Evolutionary conservation across 2,797 vertebrate genomes (phyloP).

Genomic region (Buphagus erythrorhynchus): DNA sequence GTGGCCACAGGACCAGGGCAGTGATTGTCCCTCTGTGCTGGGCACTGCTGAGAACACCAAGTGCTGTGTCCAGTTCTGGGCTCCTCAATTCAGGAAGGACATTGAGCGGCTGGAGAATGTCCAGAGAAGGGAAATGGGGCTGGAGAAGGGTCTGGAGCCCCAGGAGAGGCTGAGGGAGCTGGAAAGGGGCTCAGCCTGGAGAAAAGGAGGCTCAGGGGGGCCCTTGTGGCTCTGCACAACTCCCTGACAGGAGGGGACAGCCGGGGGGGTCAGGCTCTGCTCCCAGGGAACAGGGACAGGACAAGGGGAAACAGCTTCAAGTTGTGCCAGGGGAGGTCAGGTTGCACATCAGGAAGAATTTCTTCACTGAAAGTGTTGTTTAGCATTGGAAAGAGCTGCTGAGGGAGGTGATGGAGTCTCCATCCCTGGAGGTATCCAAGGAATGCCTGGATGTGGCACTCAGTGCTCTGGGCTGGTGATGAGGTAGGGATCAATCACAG

Average conservation of each 20-base stretch:
- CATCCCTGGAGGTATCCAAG: background rate
- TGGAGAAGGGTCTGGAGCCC: background rate
- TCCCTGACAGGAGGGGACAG: background rate
- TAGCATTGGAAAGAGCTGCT: background rate
- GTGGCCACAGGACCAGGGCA: background rate
- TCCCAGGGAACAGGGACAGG: background rate
- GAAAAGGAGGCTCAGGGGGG: background rate
- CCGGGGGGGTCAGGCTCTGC: rapidly evolving
- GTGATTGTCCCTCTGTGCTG: background rate
- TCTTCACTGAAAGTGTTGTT: background rate
- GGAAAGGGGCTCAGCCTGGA: background rate
- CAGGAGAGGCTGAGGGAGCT: background rate
- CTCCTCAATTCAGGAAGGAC: rapidly evolving
- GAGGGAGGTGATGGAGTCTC: background rate
- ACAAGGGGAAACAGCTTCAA: rapidly evolving
- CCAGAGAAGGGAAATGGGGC: rapidly evolving
- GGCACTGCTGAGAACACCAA: background rate
- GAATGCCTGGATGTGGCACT: background rate
- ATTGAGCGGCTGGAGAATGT: rapidly evolving
- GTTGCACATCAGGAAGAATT: background rate
- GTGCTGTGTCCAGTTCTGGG: background rate
- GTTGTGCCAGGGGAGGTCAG: rapidly evolving
- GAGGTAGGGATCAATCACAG: background rate
- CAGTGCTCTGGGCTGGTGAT: background rate
- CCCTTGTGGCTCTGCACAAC: background rate